phyloP scores from a whole-genome alignment of 2,888 invertebrate species.

The Troides oblongomaculatus region DNA sequence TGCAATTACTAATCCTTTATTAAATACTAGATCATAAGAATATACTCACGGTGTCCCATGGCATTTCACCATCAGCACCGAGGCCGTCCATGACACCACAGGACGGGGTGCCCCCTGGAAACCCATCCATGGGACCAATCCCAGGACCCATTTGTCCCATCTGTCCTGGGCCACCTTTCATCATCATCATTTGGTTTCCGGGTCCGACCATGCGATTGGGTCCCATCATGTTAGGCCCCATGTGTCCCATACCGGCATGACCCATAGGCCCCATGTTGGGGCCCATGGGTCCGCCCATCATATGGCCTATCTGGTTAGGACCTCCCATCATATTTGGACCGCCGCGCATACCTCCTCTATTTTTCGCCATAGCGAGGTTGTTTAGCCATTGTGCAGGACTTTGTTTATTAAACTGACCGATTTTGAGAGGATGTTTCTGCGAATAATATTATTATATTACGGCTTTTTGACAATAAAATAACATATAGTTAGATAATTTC shows the following conservation, averaged over 20 bases:
- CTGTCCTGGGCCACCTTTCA: slow-evolving; percentile 70
- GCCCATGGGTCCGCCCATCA: slow-evolving; percentile 77
- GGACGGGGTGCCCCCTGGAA: slow-evolving; percentile 80
- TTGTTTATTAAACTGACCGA: slow-evolving; percentile 91
- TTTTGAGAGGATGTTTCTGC: slow-evolving; percentile 94
- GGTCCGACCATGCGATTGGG: slow-evolving; percentile 72
- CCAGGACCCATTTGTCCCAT: slow-evolving; percentile 74
- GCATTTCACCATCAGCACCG: slow-evolving; percentile 81
- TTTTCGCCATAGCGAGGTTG: slow-evolving; percentile 87
- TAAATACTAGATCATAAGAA: no score
- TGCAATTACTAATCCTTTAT: no score
- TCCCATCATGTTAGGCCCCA: slow-evolving; percentile 77
- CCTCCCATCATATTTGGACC: slow-evolving; percentile 77
- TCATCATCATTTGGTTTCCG: slow-evolving; percentile 76
- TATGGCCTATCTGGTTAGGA: slow-evolving; percentile 73
- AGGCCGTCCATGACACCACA: slow-evolving; percentile 81
- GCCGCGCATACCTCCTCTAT: slow-evolving; percentile 82
- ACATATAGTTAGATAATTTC: no score
- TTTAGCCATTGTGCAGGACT: slow-evolving; percentile 90
- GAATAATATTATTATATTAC: slow-evolving; percentile 44
- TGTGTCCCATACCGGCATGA: slow-evolving; percentile 70
- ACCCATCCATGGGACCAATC: slow-evolving; percentile 77
- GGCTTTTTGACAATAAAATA: no score
- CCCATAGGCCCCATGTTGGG: slow-evolving; percentile 74
- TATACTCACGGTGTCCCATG: slow-evolving; percentile 78